Base-by-base conservation (phyloP, 37 sponge, comb jelly and placozoan species). In the Mnemiopsis leidyi region DNA sequence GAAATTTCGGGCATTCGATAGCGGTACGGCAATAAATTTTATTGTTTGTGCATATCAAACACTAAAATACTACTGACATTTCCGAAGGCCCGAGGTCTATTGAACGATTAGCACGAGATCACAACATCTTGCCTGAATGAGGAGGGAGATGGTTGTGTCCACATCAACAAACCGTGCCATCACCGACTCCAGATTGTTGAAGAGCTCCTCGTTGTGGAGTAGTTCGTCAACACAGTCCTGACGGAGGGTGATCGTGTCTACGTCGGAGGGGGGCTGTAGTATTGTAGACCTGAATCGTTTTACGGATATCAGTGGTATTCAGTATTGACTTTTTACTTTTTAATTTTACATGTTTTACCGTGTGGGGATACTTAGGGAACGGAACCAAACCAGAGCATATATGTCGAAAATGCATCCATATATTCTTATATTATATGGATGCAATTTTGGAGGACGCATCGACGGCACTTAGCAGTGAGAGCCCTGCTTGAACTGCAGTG, bases 221-320 rank as follows among this genome's bases (percentile, higher is more conserved):
- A 68, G 31, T 40, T 96, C 98, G 82, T 95, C 94, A 3, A 98
- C 94, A 69, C 97, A 97, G 82, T 98, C 96, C 69, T 95, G 95
- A 1, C 97, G 93, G 79, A 97, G 85, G 30, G 69, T 95, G 23
- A 96, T 94, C 0, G 98, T 98, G 67, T 95, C 96, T 7, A 95
- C 13, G 93, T 94, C 98, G 40, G 85, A 95, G 28, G 97, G 97
- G 25, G 99, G 99, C 71, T 99, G 97, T 24, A 99, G 94, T n/a
- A 99, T 95, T 75, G 96, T 97, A 13, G 97, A 95, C 68, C 99
- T 94, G 36, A 96, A n/a, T n/a, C n/a, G n/a, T n/a, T n/a, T n/a
- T n/a, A n/a, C n/a, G 93, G 0, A 97, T 83, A 24, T 96, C 94
- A n/a, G n/a, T n/a, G 32, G 95, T 95, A 95, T 26, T 23, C 79